Base-by-base conservation (phyloP, 2,113 vertebrate genomes). In the Tachycineta bicolor region DNA sequence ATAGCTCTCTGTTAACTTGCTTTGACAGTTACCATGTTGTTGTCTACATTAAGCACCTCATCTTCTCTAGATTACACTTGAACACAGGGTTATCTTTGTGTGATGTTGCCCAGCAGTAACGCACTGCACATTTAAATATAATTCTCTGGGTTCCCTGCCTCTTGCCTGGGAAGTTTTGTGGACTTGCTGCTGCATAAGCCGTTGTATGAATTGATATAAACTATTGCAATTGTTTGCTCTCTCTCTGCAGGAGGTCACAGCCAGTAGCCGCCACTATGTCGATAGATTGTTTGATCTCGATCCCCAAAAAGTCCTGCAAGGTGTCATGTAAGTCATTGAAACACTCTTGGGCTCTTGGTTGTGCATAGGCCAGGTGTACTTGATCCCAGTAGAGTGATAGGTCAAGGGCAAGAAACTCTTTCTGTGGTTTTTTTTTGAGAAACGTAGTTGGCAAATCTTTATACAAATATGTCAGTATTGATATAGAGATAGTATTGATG, bases 221-320 rank as follows among this genome's bases (percentile, higher is more conserved):
- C 34, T 55, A 12, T 53, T 75, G 43, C 34, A 59, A 22, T 59
- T 39, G 16, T 87, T 60, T 44, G 55, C 87, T 85, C 97, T 81
- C 58, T 91, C 97, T 88, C 96, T 64, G 80, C 98, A 99, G 99
- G 99, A 99, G 98, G 99, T 99, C 95, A 99, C 99, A 77, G 99
- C 99, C 94, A 99, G 99, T 85, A 99, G 99, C 98, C 99, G 99
- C 96, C 99, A 99, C 98, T 99, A 99, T 98, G 99, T 99, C 93
- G 99, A 99, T 97, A 98, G 99, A 97, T 98, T 99, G 96, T 99
- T 99, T 97, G 99, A 99, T 98, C 99, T 99, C 37, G 99, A 99
- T 98, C 99, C 99, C 96, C 99, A 99, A 97, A 99, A 99, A 97
- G 99, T 99, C 96, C 98, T 99, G 91, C 99, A 99, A 98, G 99